Evolutionary conservation across 2,888 invertebrate genomes (phyloP), one percentile per base, ranked within the genome.

Genomic region (Amphimallon solstitiale): DNA sequence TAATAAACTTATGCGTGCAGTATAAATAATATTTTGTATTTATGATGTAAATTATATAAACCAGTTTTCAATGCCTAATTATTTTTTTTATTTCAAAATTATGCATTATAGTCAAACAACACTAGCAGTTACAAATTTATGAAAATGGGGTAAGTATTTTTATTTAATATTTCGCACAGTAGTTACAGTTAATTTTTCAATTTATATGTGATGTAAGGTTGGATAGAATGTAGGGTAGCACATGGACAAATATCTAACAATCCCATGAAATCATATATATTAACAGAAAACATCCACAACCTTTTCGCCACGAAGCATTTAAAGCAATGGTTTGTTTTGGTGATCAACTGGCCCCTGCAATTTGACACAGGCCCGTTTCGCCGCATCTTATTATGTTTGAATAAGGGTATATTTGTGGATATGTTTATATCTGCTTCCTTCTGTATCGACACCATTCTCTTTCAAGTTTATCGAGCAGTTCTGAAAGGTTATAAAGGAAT

Each of bases 251-350:
- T 77, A 67, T 79, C 78, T 17, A 79, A 63, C n/a, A 79, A 67
- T 2, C 78, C 78, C 71, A 78, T 74, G 52, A 79, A 74, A 48
- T 79, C 78, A 67, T 77, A 79, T 69, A 78, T 75, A 64, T 78
- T 79, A 15, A 79, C 76, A 9, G 76, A 73, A 17, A 78, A 71
- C 74, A 76, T 75, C 75, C 74, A 77, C 10, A 74, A 62, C 29
- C 72, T 71, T 52, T 72, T 74, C 29, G 69, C 71, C 34, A 75
- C 19, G 23, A 73, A 69, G 45, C 73, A 74, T 63, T 75, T 75
- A 12, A 72, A 48, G 61, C 75, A 75, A 62, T 69, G 66, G 45
- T 66, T 68, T 14, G 49, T 67, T 14, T 62, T 68, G 2, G 37
- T 46, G 5, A 35, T 51, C 45, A 37, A 19, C 9, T 49, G 45